These are phyloP conservation scores for Falco rusticolus DNA, from an alignment of 2,797 vertebrate species.

Conservation along the genomic window DNA sequence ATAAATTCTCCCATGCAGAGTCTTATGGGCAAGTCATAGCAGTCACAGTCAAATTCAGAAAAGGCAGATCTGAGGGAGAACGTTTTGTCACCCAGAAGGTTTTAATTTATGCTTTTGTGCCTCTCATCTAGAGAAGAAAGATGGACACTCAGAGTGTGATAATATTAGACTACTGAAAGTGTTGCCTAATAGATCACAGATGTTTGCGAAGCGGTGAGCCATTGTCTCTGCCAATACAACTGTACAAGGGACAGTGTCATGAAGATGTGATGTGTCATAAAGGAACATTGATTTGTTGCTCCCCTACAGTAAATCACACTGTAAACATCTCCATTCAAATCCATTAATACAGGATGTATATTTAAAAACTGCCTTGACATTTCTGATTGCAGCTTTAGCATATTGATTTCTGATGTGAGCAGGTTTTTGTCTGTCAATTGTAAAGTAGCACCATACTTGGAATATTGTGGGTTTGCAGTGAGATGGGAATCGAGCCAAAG, in stretches of 20 bases:
- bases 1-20: neutral
- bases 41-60: neutral
- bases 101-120: slow-evolving; percentile 35
- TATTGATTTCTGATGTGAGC: neutral
- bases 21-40: neutral
- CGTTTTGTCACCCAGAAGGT: neutral
- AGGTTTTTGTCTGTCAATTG: neutral
- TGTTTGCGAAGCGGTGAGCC: neutral
- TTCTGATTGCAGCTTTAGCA: neutral
- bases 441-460: neutral
- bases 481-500: slow-evolving; percentile 12
- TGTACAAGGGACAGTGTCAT: neutral
- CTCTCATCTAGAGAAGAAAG: slow-evolving; percentile 33
- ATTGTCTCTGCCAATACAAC: neutral
- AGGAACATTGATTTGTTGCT: slow-evolving; percentile 13
- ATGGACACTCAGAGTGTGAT: neutral
- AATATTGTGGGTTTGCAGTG: neutral
- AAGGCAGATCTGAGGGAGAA: neutral
- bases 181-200: slow-evolving; percentile 35
- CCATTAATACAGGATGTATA: neutral
- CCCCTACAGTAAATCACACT: neutral
- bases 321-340: slow-evolving; percentile 12
- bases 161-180: neutral
- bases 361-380: neutral
- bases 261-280: slow-evolving; percentile 27